Conservation (phyloP, 2,113 vertebrate genomes). For the Vulpes vulpes region DNA sequence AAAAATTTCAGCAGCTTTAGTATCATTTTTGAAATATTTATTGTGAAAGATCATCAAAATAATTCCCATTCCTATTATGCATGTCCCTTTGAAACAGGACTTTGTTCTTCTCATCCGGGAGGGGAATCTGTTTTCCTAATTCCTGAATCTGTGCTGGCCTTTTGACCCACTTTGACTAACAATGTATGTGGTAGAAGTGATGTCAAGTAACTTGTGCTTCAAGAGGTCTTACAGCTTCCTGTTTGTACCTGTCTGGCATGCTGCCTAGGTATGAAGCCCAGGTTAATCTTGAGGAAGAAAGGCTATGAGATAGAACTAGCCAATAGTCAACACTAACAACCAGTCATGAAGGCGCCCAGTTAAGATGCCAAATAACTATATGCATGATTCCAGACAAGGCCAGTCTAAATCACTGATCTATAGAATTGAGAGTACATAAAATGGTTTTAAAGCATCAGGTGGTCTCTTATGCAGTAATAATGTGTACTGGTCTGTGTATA, state of each 20-base stretch:
- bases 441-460: not conserved
- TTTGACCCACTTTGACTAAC: constrained; percentile 47
- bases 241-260: not conserved
- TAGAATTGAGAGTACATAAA: not conserved
- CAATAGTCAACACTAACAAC: not conserved
- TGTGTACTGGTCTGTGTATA: not conserved
- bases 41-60: not conserved
- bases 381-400: not conserved
- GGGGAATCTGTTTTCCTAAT: not conserved
- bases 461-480: not conserved
- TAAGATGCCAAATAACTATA: not conserved
- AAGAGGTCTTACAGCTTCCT: not conserved
- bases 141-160: not conserved
- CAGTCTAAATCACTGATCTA: not conserved
- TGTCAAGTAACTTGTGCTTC: not conserved
- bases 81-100: not conserved
- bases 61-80: not conserved
- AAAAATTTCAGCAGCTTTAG: not conserved
- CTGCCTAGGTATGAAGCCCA: not conserved
- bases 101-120: constrained; percentile 1
- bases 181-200: not conserved
- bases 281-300: not conserved
- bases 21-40: constrained; percentile 48
- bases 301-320: not conserved
- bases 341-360: not conserved